Evolutionary conservation across 2,888 invertebrate genomes (phyloP), one percentile per base, ranked within the genome.

Genomic region (Drosophila kokeensis): DNA sequence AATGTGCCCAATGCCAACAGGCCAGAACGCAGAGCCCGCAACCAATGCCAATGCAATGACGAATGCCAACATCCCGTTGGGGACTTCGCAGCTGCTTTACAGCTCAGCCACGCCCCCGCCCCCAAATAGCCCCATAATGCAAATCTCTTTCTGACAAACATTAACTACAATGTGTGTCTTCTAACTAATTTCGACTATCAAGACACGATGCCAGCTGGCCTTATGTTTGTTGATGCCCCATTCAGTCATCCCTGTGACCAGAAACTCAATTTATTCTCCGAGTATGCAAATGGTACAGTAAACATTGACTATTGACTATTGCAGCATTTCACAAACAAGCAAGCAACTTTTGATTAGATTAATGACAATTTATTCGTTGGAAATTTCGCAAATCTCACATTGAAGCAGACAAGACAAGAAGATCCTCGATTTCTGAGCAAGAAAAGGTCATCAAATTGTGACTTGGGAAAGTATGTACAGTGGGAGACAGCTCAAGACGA

Each of bases 1-100:
- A 76, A 79, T 72, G 53, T 78, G 62, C 58, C 82, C n/a, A 85
- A 69, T 83, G 81, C 68, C 83, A 75, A 68, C 50, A 4, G 3
- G 29, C 18, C 29, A 6, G 3, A 32, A 32, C 32, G n/a, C 32
- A 18, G 30, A 50, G 11, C 34, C 50, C 40, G 24, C 7, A 32
- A 27, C 21, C 34, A 54, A 24, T 36, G 53, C 34, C 21, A 36
- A 36, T 53, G 54, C 4, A 18, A 54, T 27, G 15, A 27, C 27
- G 6, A 62, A 29, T 74, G 77, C 21, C 34, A 69, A 57, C 52
- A 57, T 50, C 58, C 65, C 49, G 62, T 54, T 67, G n/a, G n/a
- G n/a, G 40, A 40, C 4, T 40, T 11, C 2, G 11, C 21, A 21
- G 42, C 11, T 42, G 42, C 21, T 42, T 21, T 1, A 21, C 1